phyloP scores from a whole-genome alignment of 2,797 vertebrate species.

The Astyanax mexicanus region DNA sequence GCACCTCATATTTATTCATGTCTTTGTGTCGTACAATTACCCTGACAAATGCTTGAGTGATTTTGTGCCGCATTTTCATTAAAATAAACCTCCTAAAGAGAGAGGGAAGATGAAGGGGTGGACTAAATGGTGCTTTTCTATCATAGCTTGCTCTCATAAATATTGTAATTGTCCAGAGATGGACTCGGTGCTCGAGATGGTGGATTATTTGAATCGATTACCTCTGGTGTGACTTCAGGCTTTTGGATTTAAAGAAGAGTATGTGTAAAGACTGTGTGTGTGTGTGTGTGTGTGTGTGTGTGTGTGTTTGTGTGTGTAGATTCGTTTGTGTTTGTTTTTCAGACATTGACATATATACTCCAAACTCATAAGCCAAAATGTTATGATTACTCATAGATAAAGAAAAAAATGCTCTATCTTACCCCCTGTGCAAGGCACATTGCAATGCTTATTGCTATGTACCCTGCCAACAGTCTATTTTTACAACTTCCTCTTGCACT shows the following conservation, averaged over 20 bases:
- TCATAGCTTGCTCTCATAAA: constrained; percentile 77
- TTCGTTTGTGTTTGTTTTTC: neutral
- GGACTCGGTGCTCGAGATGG: constrained; percentile 62
- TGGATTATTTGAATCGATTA: constrained; percentile 50
- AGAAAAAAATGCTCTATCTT: too few species aligned
- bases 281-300: neutral
- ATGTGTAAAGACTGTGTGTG: constrained; percentile 12
- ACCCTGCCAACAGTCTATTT: too few species aligned
- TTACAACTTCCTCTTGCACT: too few species aligned
- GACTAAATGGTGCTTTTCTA: constrained; percentile 77
- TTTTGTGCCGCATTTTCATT: constrained; percentile 82
- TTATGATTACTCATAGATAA: too few species aligned
- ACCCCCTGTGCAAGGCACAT: too few species aligned
- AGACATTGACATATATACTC: too few species aligned
- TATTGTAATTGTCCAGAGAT: constrained; percentile 82
- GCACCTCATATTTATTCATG: constrained; percentile 83
- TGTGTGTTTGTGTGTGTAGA: too few species aligned
- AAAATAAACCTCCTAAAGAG: constrained; percentile 71
- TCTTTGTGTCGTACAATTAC: constrained; percentile 85
- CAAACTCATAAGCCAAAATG: too few species aligned
- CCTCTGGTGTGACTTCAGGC: constrained; percentile 39
- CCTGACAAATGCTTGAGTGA: constrained; percentile 85
- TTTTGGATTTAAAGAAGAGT: constrained; percentile 30
- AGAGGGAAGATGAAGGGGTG: constrained; percentile 68
- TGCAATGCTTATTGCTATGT: too few species aligned